Percentiles rank a stretch among this genome's conserved stretches.
These are phyloP conservation scores for Zaprionus africanus DNA, from an alignment of 1,140 invertebrate species.

Conservation along the genomic window DNA sequence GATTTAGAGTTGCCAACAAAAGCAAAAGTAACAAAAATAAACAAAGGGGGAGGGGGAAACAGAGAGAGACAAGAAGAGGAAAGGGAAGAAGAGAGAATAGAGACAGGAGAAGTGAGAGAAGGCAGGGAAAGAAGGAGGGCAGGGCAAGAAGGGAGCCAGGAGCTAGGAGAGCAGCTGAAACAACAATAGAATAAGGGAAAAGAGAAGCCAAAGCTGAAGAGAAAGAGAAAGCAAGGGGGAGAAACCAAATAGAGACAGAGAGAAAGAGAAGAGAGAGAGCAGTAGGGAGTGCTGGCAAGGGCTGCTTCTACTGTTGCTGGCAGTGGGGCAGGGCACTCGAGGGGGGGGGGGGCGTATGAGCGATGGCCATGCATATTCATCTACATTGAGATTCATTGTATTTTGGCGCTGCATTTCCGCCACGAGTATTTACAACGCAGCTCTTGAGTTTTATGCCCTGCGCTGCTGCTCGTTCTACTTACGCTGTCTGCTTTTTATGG, in stretches of 20 bases:
- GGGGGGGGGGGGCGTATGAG: slow-evolving; percentile 77
- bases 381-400: slow-evolving; percentile 81
- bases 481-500: slow-evolving; percentile 69
- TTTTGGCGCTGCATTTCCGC: slow-evolving; percentile 73
- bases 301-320: not conserved
- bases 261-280: too few relatives aligned
- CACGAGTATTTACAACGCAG: slow-evolving; percentile 51
- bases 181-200: not conserved
- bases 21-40: slow-evolving; percentile 13
- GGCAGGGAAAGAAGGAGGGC: too few relatives aligned
- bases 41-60: not conserved
- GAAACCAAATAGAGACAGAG: not conserved
- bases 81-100: not conserved
- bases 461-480: slow-evolving; percentile 63
- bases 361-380: slow-evolving; percentile 79
- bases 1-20: slow-evolving; percentile 60
- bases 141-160: too few relatives aligned
- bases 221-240: not conserved
- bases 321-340: slow-evolving; percentile 9
- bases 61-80: not conserved
- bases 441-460: slow-evolving; percentile 34
- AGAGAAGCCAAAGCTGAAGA: not conserved
- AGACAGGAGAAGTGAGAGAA: not conserved
- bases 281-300: not conserved
- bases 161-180: not conserved